Evolutionary conservation across 2,113 vertebrate genomes (phyloP).

Genomic region (Glaucidium brasilianum): DNA sequence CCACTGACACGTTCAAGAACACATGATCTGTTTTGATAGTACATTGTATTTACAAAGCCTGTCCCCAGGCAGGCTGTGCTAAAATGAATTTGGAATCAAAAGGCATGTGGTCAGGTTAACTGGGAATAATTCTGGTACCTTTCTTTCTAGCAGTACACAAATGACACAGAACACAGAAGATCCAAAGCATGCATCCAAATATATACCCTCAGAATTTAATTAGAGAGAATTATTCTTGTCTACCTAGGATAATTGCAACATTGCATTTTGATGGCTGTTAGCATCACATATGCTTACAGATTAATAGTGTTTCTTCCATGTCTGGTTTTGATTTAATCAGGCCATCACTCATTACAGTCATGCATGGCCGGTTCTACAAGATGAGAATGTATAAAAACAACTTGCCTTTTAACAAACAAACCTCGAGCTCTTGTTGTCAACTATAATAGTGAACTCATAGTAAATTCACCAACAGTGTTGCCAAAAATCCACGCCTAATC

Average conservation of each 20-base stretch:
- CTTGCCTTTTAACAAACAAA: background rate
- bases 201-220: background rate
- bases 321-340: slow-evolving; percentile 56
- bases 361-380: background rate
- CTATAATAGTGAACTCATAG: background rate
- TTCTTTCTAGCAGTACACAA: background rate
- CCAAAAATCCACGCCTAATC: background rate
- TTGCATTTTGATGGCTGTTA: slow-evolving; percentile 19
- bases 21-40: slow-evolving; percentile 22
- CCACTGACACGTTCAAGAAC: background rate
- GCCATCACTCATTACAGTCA: slow-evolving; percentile 30
- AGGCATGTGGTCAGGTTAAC: background rate
- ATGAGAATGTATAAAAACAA: background rate
- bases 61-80: slow-evolving; percentile 18
- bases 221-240: slow-evolving; percentile 13
- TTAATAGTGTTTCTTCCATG: slow-evolving; percentile 14
- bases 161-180: background rate
- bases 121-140: background rate
- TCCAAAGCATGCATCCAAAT: background rate
- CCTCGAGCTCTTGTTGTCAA: background rate
- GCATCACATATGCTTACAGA: slow-evolving; percentile 27
- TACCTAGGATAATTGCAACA: slow-evolving; percentile 46
- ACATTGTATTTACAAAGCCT: slow-evolving; percentile 9
- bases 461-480: background rate
- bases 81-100: background rate